Base-by-base conservation (phyloP, 2,797 vertebrate genomes). In the Nannoperca obscura region DNA sequence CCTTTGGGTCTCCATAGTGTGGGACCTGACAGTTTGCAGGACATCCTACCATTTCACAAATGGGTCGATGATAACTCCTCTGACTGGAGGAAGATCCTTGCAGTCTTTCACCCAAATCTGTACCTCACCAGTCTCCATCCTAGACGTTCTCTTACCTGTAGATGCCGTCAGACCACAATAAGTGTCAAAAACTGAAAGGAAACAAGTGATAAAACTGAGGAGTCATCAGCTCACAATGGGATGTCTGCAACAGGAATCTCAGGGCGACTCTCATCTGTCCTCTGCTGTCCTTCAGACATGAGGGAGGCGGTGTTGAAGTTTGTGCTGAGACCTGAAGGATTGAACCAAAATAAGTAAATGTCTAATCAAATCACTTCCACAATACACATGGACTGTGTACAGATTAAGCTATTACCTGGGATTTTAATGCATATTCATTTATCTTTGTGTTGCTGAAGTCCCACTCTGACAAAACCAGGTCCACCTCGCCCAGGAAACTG, bases 101-200 rank as follows among this genome's bases (percentile, higher is more conserved):
- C 97, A 98, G 83, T 99, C 97, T 82, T 97, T 99, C 80, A 99
- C 96, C 97, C 97, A 99, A 87, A 99, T 97, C 60, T 99, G 97
- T 27, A 99, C 93, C 84, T 99, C 97, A 47, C 97, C 97, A 7
- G 86, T 91, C 78, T 95, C 97, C 59, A 62, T 90, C 67, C 89
- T 87, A 0, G 90, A 57, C 5, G 81, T 75, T 55, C 93, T 96
- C 80, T 95, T 96, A 82, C 95, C 97, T 95, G 79, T 63, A 63
- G 49, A 75, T 38, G 49, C 30, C 71, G 15, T 38, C 58, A 84
- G 17, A 74, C 5, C 20, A 67, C 22, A 10, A 20, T 64, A n/a
- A 65, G 22, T 12, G 7, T 60, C 6, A 34, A 34, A 20, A 84
- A 38, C 0, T 30, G 55, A 47, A 70, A 52, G 1, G 40, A 60